Evolutionary conservation across 1,140 invertebrate genomes (phyloP).

Genomic region (Leptopilina clavipes): DNA sequence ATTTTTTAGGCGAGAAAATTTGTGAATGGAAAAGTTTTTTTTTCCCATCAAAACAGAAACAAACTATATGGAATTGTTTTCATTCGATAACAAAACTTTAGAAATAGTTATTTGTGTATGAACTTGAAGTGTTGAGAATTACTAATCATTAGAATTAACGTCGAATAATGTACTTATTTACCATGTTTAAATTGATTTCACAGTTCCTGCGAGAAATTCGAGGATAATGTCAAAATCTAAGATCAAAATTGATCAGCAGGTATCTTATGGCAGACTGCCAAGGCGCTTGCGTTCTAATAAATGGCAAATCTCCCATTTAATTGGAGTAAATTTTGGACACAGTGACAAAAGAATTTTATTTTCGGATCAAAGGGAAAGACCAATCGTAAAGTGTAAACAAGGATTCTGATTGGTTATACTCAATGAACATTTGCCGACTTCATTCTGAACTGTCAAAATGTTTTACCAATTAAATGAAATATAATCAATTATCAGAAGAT

Average conservation of each 20-base stretch:
- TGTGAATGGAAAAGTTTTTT: background rate
- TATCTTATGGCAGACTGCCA: constrained; percentile 33
- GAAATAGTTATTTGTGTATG: constrained; percentile 12
- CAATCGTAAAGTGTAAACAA: background rate
- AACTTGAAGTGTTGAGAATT: background rate
- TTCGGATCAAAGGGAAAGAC: background rate
- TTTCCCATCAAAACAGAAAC: constrained; percentile 19
- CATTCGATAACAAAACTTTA: background rate
- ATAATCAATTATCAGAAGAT: too few relatives aligned
- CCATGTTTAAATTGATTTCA: constrained; percentile 21
- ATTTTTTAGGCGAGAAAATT: background rate
- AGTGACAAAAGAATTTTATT: background rate
- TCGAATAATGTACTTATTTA: constrained; percentile 8
- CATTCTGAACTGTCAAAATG: too few relatives aligned
- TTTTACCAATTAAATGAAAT: too few relatives aligned
- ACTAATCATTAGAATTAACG: background rate
- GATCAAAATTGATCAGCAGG: constrained; percentile 32
- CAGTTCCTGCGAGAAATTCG: constrained; percentile 5
- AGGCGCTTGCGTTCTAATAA: constrained; percentile 30
- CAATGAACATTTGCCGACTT: background rate
- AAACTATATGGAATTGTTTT: constrained; percentile 29
- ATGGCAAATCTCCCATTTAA: background rate
- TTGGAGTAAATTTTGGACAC: constrained; percentile 28
- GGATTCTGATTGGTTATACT: background rate
- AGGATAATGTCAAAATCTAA: constrained; percentile 28